A percentile compares a stretch with the other conserved stretches of the same genome.
Evolutionary conservation across 2,797 vertebrate genomes (phyloP).

Genomic region (Chrysocyon brachyurus): DNA sequence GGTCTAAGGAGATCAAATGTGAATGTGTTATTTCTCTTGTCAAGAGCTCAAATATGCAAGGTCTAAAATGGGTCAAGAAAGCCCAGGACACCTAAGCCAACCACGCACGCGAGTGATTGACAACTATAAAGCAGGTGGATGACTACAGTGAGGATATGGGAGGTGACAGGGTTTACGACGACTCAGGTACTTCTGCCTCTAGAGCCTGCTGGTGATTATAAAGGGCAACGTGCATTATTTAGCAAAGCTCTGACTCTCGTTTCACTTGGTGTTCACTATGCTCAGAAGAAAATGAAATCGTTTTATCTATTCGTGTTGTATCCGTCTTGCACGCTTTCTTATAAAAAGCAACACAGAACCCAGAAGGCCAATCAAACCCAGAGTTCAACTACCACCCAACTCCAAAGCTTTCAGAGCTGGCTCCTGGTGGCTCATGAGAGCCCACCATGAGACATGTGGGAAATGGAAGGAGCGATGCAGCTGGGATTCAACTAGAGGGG

Average conservation of each 20-base stretch:
- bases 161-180: accelerated
- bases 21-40: not conserved
- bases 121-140: accelerated
- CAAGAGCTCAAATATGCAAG: not conserved
- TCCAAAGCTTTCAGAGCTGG: not conserved
- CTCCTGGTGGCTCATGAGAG: not conserved
- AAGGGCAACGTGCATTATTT: accelerated
- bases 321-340: not conserved
- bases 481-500: not conserved
- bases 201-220: accelerated
- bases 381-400: not conserved
- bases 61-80: too few species aligned
- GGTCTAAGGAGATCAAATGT: constrained; percentile 87
- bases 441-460: not conserved
- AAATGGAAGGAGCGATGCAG: not conserved
- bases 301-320: not conserved
- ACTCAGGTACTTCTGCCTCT: not conserved
- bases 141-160: accelerated
- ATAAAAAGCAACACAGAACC: not conserved
- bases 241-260: not conserved
- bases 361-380: not conserved
- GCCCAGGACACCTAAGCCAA: not conserved
- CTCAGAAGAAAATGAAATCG: not conserved
- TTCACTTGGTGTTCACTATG: not conserved
- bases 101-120: accelerated